Evolutionary conservation across 2,888 invertebrate genomes (phyloP).

Genomic region (Pyrrhia umbra): DNA sequence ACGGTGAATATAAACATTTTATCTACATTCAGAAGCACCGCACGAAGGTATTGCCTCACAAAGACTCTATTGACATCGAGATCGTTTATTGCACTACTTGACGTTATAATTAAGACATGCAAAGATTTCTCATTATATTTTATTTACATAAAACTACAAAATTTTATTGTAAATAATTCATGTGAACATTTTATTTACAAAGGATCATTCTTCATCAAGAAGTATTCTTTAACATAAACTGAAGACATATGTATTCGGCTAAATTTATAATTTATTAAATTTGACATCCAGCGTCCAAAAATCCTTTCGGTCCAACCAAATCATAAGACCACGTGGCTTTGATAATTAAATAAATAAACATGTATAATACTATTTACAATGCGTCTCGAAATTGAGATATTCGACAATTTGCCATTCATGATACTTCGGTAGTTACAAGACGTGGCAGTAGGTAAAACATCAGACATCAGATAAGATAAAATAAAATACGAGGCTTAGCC

Average conservation of each 20-base stretch:
- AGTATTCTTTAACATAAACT: slow-evolving; percentile 33
- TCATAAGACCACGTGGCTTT: slow-evolving; percentile 43
- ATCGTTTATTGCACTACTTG: slow-evolving; percentile 78
- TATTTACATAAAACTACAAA: slow-evolving; percentile 75
- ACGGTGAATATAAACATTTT: slow-evolving; percentile 46
- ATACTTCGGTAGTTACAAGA: slow-evolving; percentile 53
- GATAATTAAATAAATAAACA: slow-evolving; percentile 60
- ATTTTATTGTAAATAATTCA: slow-evolving; percentile 68
- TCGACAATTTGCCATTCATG: slow-evolving; percentile 54
- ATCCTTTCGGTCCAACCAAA: slow-evolving; percentile 50
- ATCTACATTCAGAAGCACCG: slow-evolving; percentile 69
- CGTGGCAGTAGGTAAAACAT: slow-evolving; percentile 64
- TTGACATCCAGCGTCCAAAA: slow-evolving; percentile 41
- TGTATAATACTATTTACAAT: slow-evolving; percentile 72
- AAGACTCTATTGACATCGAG: slow-evolving; percentile 67
- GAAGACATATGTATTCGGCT: slow-evolving; percentile 21
- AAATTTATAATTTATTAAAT: slow-evolving; percentile 24
- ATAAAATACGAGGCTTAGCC: slow-evolving; percentile 51
- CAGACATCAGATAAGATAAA: slow-evolving; percentile 56
- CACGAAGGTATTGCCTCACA: slow-evolving; percentile 64
- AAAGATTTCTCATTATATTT: slow-evolving; percentile 58
- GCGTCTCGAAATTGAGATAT: slow-evolving; percentile 59
- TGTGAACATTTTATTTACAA: slow-evolving; percentile 75
- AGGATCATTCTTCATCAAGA: slow-evolving; percentile 49
- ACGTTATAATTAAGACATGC: slow-evolving; percentile 62